Conservation (phyloP, 2,797 vertebrate species). For the Phyllotis vaccarum region DNA sequence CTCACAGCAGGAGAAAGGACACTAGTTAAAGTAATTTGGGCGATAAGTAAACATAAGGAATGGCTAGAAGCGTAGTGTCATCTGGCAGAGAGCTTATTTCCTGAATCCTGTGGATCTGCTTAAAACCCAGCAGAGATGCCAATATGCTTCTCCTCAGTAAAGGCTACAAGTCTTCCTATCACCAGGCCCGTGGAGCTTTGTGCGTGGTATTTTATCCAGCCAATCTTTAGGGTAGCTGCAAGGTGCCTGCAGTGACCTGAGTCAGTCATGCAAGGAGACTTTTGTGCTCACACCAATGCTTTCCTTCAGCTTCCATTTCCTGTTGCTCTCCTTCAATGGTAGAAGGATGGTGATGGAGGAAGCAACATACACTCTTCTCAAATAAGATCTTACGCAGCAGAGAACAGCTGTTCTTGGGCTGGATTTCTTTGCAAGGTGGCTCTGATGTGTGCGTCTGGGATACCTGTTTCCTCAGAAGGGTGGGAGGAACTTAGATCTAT, state of each 20-base stretch:
- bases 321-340: constrained; percentile 1
- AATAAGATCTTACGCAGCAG: constrained; percentile 43
- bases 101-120: constrained; percentile 82
- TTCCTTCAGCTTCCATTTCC: constrained; percentile 50
- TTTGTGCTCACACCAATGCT: not conserved
- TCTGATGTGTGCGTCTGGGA: constrained; percentile 72
- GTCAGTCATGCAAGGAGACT: constrained; percentile 63
- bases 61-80: constrained; percentile 81
- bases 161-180: constrained; percentile 67
- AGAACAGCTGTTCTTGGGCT: not conserved
- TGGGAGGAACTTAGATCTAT: constrained; percentile 68
- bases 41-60: constrained; percentile 80
- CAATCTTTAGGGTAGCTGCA: constrained; percentile 51
- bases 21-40: constrained; percentile 78
- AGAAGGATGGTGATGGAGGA: not conserved
- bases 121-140: constrained; percentile 83
- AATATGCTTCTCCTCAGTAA: constrained; percentile 82
- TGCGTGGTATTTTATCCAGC: not conserved
- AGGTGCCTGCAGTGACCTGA: constrained; percentile 61
- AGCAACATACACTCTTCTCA: not conserved
- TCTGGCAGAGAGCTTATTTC: constrained; percentile 83
- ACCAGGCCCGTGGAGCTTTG: constrained; percentile 57
- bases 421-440: constrained; percentile 25
- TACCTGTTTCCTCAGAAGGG: constrained; percentile 65
- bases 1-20: constrained; percentile 82